These are phyloP conservation scores for Druceiella hillmani DNA, from an alignment of 2,888 invertebrate species.

Conservation along the genomic window DNA sequence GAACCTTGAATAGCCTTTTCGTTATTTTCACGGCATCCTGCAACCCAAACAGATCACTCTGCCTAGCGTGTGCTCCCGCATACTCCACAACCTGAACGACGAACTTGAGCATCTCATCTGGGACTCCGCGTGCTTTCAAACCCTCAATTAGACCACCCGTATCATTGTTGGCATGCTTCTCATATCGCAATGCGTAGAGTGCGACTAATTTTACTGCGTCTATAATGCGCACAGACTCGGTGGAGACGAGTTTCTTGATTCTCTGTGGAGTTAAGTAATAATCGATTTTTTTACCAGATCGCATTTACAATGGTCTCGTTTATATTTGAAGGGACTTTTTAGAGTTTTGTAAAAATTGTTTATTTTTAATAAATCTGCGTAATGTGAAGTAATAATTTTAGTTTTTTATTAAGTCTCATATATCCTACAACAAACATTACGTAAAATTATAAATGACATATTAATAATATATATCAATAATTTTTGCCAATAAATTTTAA, in stretches of 20 bases:
- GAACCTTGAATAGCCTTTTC: slow-evolving; percentile 77
- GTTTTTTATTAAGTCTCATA: no score
- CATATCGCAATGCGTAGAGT: slow-evolving; percentile 90
- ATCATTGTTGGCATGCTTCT: slow-evolving; percentile 82
- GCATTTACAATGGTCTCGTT: no score
- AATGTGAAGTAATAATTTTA: no score
- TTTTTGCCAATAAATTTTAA: no score
- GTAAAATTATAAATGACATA: no score
- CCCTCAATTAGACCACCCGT: slow-evolving; percentile 69
- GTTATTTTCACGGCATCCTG: slow-evolving; percentile 87
- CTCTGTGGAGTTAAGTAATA: no score
- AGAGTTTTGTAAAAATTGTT: no score
- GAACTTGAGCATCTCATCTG: slow-evolving; percentile 57
- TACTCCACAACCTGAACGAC: slow-evolving; percentile 71
- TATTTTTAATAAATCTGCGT: no score
- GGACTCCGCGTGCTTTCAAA: slow-evolving; percentile 65
- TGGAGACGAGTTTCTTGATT: slow-evolving; percentile 71
- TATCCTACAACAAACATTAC: no score
- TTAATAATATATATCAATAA: no score
- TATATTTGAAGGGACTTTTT: no score
- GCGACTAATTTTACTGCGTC: slow-evolving; percentile 88
- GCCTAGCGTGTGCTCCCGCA: slow-evolving; percentile 75
- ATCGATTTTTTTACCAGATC: no score
- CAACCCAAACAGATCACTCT: slow-evolving; percentile 78
- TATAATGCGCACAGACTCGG: slow-evolving; percentile 63